phyloP scores from a whole-genome alignment of 2,113 vertebrate species.

The Rhinopomastus cyanomelas region DNA sequence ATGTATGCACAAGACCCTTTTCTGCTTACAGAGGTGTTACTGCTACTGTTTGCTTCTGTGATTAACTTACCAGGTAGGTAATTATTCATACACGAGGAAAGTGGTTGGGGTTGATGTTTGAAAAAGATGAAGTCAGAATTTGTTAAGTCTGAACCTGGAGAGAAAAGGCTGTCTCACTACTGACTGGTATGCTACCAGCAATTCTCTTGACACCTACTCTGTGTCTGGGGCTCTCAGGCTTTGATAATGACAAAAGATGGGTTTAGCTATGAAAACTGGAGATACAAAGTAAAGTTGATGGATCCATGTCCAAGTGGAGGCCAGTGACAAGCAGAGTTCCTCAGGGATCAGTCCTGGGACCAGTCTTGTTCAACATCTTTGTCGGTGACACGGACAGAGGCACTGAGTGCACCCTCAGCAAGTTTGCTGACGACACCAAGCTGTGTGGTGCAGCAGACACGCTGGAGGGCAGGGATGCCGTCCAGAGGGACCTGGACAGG shows the following conservation, averaged over 20 bases:
- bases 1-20: background rate
- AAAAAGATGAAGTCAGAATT: background rate
- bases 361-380: too few species aligned
- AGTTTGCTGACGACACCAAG: too few species aligned
- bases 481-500: too few species aligned
- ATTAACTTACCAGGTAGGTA: background rate
- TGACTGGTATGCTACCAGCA: background rate
- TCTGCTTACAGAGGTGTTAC: background rate
- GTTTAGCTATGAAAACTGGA: background rate
- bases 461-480: too few species aligned
- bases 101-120: background rate
- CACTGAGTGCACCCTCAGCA: too few species aligned
- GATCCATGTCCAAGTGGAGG: too few species aligned
- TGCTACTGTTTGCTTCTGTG: background rate
- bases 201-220: background rate
- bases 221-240: background rate
- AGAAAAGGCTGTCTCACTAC: background rate
- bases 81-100: background rate
- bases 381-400: too few species aligned
- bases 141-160: background rate
- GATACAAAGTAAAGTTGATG: background rate
- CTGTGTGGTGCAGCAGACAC: too few species aligned
- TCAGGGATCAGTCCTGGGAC: too few species aligned
- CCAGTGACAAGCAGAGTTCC: too few species aligned
- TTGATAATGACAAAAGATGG: accelerated